phyloP scores from a whole-genome alignment of 2,113 vertebrate genomes.

The Cephalopterus ornatus region DNA sequence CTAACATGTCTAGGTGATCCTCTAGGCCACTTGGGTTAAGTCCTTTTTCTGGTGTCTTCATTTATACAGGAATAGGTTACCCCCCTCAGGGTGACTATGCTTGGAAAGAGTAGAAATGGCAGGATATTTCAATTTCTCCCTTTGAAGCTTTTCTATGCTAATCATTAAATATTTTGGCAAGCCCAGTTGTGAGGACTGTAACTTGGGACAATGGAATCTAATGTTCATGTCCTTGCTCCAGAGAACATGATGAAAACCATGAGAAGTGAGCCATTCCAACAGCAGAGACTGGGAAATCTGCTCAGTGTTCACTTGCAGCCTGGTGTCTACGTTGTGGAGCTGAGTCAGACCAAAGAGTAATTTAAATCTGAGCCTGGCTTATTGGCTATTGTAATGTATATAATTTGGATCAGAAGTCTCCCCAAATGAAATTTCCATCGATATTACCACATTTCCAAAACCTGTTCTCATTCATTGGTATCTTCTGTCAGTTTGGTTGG shows the following conservation, averaged over 20 bases:
- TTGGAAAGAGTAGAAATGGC: neutral
- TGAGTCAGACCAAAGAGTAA: neutral
- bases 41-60: neutral
- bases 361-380: neutral
- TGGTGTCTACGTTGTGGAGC: neutral
- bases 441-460: neutral
- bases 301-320: rapidly evolving
- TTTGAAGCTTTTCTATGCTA: neutral
- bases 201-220: neutral
- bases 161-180: neutral
- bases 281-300: neutral
- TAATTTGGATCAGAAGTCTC: neutral
- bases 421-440: neutral
- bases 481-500: neutral
- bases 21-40: neutral
- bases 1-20: neutral
- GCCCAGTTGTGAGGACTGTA: neutral
- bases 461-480: neutral
- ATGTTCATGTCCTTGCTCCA: neutral
- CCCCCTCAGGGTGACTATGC: neutral
- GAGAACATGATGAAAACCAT: neutral
- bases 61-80: neutral
- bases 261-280: neutral
- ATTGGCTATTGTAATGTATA: neutral
- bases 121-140: neutral